Base-by-base conservation (phyloP, 2,797 vertebrate genomes). In the Anguilla obscura region DNA sequence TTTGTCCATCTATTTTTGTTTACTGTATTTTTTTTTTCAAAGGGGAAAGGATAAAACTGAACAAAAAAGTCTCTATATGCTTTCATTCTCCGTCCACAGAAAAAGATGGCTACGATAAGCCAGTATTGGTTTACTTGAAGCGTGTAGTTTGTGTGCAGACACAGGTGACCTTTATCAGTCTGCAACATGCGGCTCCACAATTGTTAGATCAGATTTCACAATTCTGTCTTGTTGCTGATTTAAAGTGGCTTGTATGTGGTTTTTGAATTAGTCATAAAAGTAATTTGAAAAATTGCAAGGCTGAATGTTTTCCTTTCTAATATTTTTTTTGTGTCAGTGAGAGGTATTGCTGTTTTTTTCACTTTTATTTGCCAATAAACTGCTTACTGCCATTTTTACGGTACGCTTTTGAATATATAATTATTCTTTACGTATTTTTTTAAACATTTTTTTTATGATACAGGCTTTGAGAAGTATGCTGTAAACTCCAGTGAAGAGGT, bases 401-500 rank as follows among this genome's bases (percentile, higher is more conserved):
- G 36, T 40, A 24, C 40, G 1, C 12, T 50, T 69, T 69, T 69
- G 27, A 69, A 69, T 27, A 10, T n/a, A 27, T 69, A 1, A 40
- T 40, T 40, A 40, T 40, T 40, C 1, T 40, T 40, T 40, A 40
- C 40, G 1, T 40, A 40, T 40, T 40, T 40, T 40, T 40, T 40
- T 40, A 45, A 45, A 45, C 40, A 45, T 45, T 1, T n/a, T 24
- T n/a, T 69, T 54, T 18, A 74, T 79, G 36, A 33, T 79, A 85
- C 50, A 48, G 10, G 27, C 48, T 40, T 50, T 69, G 60, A 84
- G 18, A 48, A 80, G 33, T 36, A 48, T 80, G 40, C 36, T 48
- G 90, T 92, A 90, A 89, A 63, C 71, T 88, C 88, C 56, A 88
- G 86, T 89, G 88, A 89, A 90, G 90, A 90, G 16, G 30, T 50